Conservation (phyloP, 2,113 vertebrate genomes). For the Perccottus glenii region DNA sequence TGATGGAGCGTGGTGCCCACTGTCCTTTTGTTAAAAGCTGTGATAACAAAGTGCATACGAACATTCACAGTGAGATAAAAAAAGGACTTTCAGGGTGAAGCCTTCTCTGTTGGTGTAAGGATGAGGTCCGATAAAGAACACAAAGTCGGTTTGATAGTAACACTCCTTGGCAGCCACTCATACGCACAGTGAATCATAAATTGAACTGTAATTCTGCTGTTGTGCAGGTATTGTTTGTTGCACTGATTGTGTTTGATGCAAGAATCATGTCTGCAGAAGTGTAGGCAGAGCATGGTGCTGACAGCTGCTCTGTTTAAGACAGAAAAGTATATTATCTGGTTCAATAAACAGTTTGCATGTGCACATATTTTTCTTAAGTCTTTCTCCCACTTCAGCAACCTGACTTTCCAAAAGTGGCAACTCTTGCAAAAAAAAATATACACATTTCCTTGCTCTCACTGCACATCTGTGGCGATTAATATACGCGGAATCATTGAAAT, state of each 20-base stretch:
- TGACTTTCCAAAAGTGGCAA: constrained; percentile 47
- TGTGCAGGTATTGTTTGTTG: background rate
- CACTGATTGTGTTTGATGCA: background rate
- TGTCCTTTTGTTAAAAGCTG: constrained; percentile 63
- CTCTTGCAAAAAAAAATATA: constrained; percentile 29
- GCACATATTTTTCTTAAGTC: constrained; percentile 32
- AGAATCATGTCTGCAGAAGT: constrained; percentile 18
- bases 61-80: constrained; percentile 58
- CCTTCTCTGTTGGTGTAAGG: constrained; percentile 24
- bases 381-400: constrained; percentile 30
- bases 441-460: constrained; percentile 8
- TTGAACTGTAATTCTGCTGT: background rate
- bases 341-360: constrained; percentile 30
- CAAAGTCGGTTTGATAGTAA: constrained; percentile 31
- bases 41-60: constrained; percentile 31
- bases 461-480: constrained; percentile 61
- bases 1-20: constrained; percentile 46
- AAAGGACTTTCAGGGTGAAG: constrained; percentile 54
- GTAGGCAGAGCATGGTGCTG: constrained; percentile 7
- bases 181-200: constrained; percentile 1
- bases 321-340: constrained; percentile 17
- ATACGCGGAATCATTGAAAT: constrained; percentile 75
- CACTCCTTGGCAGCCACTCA: constrained; percentile 7
- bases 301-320: constrained; percentile 1
- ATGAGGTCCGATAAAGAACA: constrained; percentile 26